Conservation (phyloP, 2,797 vertebrate genomes). For the Myripristis murdjan region DNA sequence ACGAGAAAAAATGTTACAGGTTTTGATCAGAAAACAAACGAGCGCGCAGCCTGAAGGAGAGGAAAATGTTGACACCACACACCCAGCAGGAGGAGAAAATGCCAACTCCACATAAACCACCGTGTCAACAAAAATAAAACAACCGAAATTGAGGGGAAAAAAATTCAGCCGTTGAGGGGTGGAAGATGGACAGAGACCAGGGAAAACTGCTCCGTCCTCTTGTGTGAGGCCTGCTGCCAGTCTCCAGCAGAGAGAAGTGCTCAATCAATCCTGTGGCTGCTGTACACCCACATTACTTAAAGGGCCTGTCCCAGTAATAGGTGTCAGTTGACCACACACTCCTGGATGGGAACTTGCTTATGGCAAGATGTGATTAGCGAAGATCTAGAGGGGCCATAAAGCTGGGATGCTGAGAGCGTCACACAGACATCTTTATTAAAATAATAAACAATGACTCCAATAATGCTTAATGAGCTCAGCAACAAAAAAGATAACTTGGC, state of each 20-base stretch:
- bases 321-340: constrained; percentile 42
- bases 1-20: constrained; percentile 25
- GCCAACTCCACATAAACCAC: constrained; percentile 36
- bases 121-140: constrained; percentile 33
- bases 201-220: constrained; percentile 10
- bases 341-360: constrained; percentile 47
- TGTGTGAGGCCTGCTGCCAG: neutral
- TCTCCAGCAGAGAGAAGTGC: neutral
- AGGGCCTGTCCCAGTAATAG: constrained; percentile 31
- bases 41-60: constrained; percentile 35
- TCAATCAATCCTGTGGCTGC: constrained; percentile 10
- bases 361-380: constrained; percentile 60
- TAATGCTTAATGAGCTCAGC: constrained; percentile 63
- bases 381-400: constrained; percentile 58
- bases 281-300: constrained; percentile 1
- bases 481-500: constrained; percentile 40
- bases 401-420: constrained; percentile 34
- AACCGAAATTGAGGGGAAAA: neutral
- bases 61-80: constrained; percentile 13
- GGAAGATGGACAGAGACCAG: constrained; percentile 3
- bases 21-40: constrained; percentile 52
- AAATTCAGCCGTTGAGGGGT: constrained; percentile 1
- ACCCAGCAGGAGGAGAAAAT: constrained; percentile 20
- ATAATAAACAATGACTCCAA: constrained; percentile 51
- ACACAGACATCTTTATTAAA: constrained; percentile 57